Base-by-base conservation (phyloP, 2,113 vertebrate species). In the Melanostigma gelatinosum region DNA sequence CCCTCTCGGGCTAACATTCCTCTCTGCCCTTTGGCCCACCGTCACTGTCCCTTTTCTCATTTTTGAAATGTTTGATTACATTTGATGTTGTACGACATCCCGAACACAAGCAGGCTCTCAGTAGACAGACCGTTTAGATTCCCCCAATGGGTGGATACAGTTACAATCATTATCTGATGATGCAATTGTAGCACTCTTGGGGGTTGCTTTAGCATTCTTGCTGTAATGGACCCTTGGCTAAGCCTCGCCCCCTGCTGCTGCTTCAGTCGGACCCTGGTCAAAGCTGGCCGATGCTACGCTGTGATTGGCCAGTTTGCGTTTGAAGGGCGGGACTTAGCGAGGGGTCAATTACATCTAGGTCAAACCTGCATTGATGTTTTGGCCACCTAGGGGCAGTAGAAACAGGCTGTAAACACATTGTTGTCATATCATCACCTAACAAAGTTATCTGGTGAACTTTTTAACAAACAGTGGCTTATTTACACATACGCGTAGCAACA, bases 61-160 rank as follows among this genome's bases (percentile, higher is more conserved):
- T 75, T 68, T 34, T 70, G 34, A 75, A 62, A 70, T 18, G 1
- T 29, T 13, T 62, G 72, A 74, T 54, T 79, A 42, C 7, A 48
- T 60, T 71, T 48, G 34, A 77, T n/a, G 55, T 29, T 10, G 61
- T 18, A 4, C 29, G 66, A 75, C 29, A 46, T 72, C 63, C 7
- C 10, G 0, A 40, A 48, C 64, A 69, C 54, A 10, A 38, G 27
- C 67, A 71, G 52, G 52, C 42, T 76, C 50, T 71, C 15, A 1
- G 12, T 52, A 55, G 48, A 62, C 46, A 44, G 27, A 46, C 20
- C 22, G 38, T 62, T 9, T 44, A 34, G 72, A n/a, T 16, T 16
- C 22, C 65, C 22, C 62, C 63, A 24, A 4, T 29, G 54, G 64
- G 20, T 18, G 52, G 0, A 7, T 18, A 22, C 0, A 11, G 6